These are phyloP conservation scores for Neoitamus cyanurus DNA, from an alignment of 2,888 invertebrate genomes.

Conservation along the genomic window DNA sequence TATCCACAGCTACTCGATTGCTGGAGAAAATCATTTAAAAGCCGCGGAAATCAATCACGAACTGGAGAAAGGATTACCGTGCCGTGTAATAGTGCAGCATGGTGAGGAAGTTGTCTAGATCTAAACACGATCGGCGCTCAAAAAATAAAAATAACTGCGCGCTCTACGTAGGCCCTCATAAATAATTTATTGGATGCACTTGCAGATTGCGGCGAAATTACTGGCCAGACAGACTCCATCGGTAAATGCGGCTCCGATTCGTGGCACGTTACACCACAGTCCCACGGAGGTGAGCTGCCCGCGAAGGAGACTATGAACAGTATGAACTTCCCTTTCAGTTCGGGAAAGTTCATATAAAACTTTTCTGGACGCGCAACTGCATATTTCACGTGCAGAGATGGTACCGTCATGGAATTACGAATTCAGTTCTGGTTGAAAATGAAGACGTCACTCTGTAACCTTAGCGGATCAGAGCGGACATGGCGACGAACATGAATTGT, in stretches of 20 bases:
- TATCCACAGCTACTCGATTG: not conserved
- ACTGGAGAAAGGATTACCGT: constrained; percentile 7
- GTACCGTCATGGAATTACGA: not conserved
- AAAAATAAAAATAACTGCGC: not conserved
- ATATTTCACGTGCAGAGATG: not conserved
- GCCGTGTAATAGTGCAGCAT: not conserved
- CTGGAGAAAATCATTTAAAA: not conserved
- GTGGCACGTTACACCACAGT: not conserved
- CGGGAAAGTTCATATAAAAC: constrained; percentile 5
- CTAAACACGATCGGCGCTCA: not conserved
- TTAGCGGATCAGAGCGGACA: not conserved
- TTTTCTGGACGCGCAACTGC: not conserved
- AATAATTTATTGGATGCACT: constrained; percentile 35
- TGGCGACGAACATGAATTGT: not conserved
- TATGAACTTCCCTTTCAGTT: not conserved
- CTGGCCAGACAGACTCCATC: not conserved
- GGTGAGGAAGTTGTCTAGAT: not conserved
- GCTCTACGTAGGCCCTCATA: not conserved
- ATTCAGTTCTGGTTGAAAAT: not conserved
- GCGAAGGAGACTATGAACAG: not conserved
- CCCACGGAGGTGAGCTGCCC: not conserved
- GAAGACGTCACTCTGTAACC: not conserved
- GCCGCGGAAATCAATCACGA: constrained; percentile 7
- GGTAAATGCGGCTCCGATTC: not conserved
- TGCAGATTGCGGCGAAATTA: constrained; percentile 6